A percentile compares a stretch with the other conserved stretches of the same genome.
These are phyloP conservation scores for Cladorhizidae sp. DNA, from an alignment of 37 sponge, comb jelly and placozoan genomes.

Conservation along the genomic window DNA sequence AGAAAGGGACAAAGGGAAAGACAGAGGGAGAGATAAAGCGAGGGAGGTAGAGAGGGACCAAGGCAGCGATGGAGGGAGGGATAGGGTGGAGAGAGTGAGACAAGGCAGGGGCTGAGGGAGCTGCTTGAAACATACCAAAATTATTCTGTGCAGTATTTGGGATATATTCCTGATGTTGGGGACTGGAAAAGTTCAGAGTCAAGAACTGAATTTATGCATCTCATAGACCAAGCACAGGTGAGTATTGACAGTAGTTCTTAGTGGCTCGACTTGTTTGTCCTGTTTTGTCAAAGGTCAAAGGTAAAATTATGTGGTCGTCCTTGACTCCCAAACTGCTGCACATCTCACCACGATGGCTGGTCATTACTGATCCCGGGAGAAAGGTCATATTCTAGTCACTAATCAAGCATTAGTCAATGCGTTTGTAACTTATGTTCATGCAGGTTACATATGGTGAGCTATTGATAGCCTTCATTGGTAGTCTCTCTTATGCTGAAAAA, in stretches of 20 bases:
- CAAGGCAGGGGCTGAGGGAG: too few species aligned
- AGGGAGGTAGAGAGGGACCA: too few species aligned
- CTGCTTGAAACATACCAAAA: too few species aligned
- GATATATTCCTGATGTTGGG: conserved; percentile 53
- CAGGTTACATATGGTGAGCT: conserved; percentile 72
- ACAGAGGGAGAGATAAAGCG: too few species aligned
- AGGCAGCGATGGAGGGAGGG: too few species aligned
- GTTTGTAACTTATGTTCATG: background rate
- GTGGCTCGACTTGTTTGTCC: background rate
- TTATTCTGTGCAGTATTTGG: conserved; percentile 65
- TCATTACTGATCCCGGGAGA: conserved; percentile 68
- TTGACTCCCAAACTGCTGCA: conserved; percentile 54
- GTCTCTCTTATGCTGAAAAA: conserved; percentile 88
- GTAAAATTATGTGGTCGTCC: conserved; percentile 70
- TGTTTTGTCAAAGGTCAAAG: conserved; percentile 34
- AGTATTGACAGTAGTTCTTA: background rate
- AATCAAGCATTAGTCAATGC: background rate
- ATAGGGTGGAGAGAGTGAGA: too few species aligned
- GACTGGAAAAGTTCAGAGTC: conserved; percentile 74
- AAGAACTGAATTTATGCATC: conserved; percentile 69
- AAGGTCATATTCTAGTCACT: conserved; percentile 48
- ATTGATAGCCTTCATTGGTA: conserved; percentile 55
- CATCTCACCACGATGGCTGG: conserved; percentile 75
- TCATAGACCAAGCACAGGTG: conserved; percentile 81
- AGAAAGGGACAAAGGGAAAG: too few species aligned